Evolutionary conservation across 2,113 vertebrate species (phyloP).

Genomic region (Daubentonia madagascariensis): DNA sequence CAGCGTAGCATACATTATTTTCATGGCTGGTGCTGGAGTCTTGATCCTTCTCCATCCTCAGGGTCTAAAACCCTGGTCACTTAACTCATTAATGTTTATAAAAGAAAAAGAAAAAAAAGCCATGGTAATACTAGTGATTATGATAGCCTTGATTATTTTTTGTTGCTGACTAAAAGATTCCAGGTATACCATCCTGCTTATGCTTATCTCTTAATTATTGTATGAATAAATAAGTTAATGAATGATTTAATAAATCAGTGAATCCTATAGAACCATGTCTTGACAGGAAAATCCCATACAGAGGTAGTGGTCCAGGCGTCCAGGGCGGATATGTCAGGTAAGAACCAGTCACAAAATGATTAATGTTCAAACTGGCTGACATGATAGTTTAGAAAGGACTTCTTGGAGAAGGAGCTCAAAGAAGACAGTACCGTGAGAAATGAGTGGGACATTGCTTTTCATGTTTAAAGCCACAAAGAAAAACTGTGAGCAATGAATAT

Average conservation of each 20-base stretch:
- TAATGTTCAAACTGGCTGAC: not conserved
- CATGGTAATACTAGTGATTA: constrained; percentile 54
- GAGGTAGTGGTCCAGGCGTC: not conserved
- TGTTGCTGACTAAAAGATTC: constrained; percentile 37
- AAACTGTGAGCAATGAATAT: not conserved
- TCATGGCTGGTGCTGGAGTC: not conserved
- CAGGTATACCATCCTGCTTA: not conserved
- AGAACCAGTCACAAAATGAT: not conserved
- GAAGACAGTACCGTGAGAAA: not conserved
- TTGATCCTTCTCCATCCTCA: constrained; percentile 30
- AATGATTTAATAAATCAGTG: not conserved
- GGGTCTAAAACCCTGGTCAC: constrained; percentile 39
- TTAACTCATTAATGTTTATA: constrained; percentile 53
- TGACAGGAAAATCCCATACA: not conserved
- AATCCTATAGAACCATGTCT: not conserved
- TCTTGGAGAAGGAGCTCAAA: not conserved
- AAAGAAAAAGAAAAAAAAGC: constrained; percentile 20
- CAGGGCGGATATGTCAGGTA: not conserved
- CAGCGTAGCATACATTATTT: constrained; percentile 29
- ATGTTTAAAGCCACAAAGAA: not conserved
- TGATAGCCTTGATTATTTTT: constrained; percentile 60
- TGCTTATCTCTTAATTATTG: constrained; percentile 55
- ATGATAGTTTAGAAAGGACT: not conserved
- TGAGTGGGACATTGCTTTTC: not conserved
- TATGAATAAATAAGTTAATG: constrained; percentile 24